Conservation (phyloP, 2,888 invertebrate species). For the Chalcis sispes region DNA sequence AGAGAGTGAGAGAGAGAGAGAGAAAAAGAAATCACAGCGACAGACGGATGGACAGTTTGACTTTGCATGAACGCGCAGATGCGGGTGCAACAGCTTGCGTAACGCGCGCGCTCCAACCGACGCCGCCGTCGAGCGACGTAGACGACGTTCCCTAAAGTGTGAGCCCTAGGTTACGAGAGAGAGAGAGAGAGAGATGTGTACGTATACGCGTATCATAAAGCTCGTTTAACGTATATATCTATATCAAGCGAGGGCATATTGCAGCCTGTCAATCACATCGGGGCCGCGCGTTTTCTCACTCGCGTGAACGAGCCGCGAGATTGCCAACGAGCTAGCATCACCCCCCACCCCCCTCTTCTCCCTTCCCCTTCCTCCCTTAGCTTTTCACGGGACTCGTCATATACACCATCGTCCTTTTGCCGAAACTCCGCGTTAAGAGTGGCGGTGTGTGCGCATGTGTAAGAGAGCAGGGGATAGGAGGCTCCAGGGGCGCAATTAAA, state of each 20-base stretch:
- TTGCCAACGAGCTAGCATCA: conserved; percentile 10
- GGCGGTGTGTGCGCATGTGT: too few relatives aligned
- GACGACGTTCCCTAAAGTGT: too few relatives aligned
- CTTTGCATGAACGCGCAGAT: conserved; percentile 76
- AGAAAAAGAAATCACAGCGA: conserved; percentile 62
- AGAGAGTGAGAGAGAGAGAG: conserved; percentile 46
- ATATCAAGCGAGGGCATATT: conserved; percentile 72
- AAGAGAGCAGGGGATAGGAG: too few relatives aligned
- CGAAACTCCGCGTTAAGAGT: too few relatives aligned
- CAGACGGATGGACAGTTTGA: conserved; percentile 70
- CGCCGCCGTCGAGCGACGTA: too few relatives aligned
- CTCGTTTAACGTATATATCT: conserved; percentile 67
- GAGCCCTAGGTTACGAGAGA: too few relatives aligned
- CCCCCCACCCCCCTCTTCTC: background rate
- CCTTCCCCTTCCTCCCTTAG: background rate
- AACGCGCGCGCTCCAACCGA: too few relatives aligned
- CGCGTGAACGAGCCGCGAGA: conserved; percentile 47
- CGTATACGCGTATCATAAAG: too few relatives aligned
- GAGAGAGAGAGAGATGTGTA: conserved; percentile 5
- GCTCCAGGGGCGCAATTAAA: too few relatives aligned
- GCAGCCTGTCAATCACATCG: conserved; percentile 75
- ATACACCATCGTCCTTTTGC: too few relatives aligned
- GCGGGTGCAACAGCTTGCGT: conserved; percentile 77
- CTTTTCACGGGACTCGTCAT: too few relatives aligned
- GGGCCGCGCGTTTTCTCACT: conserved; percentile 42